Evolutionary conservation across 2,888 invertebrate genomes (phyloP).

Genomic region (Brassicogethes aeneus): DNA sequence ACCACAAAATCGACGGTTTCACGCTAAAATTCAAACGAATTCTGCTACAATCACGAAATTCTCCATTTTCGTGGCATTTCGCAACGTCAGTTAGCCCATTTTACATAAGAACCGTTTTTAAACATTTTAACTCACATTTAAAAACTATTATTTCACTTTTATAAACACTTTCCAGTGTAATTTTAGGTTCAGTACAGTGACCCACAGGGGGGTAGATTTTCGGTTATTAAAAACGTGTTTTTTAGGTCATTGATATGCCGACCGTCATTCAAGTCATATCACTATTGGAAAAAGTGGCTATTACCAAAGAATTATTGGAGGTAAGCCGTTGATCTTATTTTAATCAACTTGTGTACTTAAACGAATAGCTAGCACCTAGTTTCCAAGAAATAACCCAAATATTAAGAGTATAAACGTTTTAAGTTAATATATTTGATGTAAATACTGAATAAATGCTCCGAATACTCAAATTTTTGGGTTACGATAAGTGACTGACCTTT

Average conservation of each 20-base stretch:
- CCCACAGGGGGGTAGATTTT: not conserved
- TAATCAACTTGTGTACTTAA: too few relatives aligned
- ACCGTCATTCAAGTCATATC: conserved; percentile 88
- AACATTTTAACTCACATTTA: too few relatives aligned
- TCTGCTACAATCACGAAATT: too few relatives aligned
- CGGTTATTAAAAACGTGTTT: conserved; percentile 19
- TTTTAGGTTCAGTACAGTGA: not conserved
- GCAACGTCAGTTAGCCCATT: too few relatives aligned
- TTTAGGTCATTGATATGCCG: conserved; percentile 91
- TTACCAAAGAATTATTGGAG: conserved; percentile 87
- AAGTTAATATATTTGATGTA: conserved; percentile 8
- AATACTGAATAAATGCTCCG: not conserved
- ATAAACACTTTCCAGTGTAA: not conserved
- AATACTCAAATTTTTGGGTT: conserved; percentile 1
- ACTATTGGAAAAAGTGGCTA: conserved; percentile 81
- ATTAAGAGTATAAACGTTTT: too few relatives aligned
- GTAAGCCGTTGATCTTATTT: conserved; percentile 46
- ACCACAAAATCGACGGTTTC: too few relatives aligned
- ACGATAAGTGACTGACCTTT: too few relatives aligned
- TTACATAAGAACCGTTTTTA: too few relatives aligned
- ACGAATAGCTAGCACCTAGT: too few relatives aligned
- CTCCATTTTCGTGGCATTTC: too few relatives aligned
- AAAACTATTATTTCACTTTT: not conserved
- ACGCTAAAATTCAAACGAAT: too few relatives aligned
- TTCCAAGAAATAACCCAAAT: too few relatives aligned